phyloP scores from a whole-genome alignment of 1,140 invertebrate genomes.

The Gyrodactylus salaris region DNA sequence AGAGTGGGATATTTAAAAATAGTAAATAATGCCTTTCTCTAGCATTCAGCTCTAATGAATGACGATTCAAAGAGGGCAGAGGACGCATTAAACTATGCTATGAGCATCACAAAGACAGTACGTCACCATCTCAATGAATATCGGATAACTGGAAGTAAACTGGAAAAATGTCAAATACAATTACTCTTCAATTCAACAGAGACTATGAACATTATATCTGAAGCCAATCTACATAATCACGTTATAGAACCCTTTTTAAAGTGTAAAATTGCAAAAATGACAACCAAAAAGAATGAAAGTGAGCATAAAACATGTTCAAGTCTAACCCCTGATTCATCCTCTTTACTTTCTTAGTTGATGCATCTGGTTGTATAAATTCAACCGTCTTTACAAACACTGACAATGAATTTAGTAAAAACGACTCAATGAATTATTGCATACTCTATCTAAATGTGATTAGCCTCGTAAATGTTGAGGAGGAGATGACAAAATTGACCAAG shows the following conservation, averaged over 20 bases:
- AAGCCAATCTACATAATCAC: background rate
- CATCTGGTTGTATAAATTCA: background rate
- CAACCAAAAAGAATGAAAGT: background rate
- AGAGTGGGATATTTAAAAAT: too few relatives aligned
- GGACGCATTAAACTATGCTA: background rate
- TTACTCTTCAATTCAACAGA: background rate
- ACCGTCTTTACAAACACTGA: background rate
- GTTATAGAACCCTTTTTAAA: background rate
- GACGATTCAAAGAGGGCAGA: background rate
- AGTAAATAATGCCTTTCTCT: too few relatives aligned
- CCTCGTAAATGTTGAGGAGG: background rate
- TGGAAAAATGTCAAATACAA: background rate
- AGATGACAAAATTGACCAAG: background rate
- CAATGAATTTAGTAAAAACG: too few relatives aligned
- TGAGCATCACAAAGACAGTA: background rate
- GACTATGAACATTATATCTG: background rate
- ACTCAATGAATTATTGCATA: background rate
- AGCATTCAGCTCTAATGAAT: too few relatives aligned
- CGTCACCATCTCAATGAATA: background rate
- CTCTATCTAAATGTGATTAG: background rate
- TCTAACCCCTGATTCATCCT: background rate
- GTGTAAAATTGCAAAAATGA: background rate
- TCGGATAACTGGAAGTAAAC: background rate
- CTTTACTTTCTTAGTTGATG: background rate
- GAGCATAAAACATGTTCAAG: background rate